Evolutionary conservation across 2,113 vertebrate species (phyloP).

Genomic region (Chaenocephalus aceratus): DNA sequence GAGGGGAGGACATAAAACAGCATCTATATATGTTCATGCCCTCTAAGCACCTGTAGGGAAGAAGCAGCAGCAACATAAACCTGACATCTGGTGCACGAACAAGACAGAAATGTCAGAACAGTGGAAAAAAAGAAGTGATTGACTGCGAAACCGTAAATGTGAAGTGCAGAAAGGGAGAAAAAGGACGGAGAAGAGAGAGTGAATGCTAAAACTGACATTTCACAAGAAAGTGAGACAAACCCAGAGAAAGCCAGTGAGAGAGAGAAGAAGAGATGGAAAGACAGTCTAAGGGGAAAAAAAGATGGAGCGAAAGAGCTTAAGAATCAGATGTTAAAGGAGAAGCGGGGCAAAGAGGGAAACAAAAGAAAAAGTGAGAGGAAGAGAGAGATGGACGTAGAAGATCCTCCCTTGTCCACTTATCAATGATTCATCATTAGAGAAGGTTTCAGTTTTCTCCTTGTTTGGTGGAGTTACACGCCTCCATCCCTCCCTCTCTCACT

Average conservation of each 20-base stretch:
- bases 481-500: constrained; percentile 40
- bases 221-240: constrained; percentile 22
- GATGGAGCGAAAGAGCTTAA: neutral
- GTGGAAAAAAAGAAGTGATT: constrained; percentile 12
- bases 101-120: constrained; percentile 53
- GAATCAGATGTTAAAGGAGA: neutral
- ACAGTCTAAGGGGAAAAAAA: neutral
- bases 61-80: constrained; percentile 14
- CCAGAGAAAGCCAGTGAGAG: neutral
- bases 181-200: neutral
- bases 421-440: constrained; percentile 89
- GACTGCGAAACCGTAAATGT: constrained; percentile 42
- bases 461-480: constrained; percentile 75
- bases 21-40: constrained; percentile 10
- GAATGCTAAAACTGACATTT: constrained; percentile 63
- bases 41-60: constrained; percentile 32
- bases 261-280: neutral
- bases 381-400: constrained; percentile 40
- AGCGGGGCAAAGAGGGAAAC: neutral
- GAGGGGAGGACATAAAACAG: constrained; percentile 1
- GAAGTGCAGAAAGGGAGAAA: constrained; percentile 33
- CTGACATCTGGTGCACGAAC: constrained; percentile 29
- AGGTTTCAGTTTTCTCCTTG: constrained; percentile 86
- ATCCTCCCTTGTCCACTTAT: constrained; percentile 77
- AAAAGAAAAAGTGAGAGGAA: constrained; percentile 5